A percentile compares a stretch with the other conserved stretches of the same genome.
Evolutionary conservation across 2,797 vertebrate genomes (phyloP).

Genomic region (Pristis pectinata): DNA sequence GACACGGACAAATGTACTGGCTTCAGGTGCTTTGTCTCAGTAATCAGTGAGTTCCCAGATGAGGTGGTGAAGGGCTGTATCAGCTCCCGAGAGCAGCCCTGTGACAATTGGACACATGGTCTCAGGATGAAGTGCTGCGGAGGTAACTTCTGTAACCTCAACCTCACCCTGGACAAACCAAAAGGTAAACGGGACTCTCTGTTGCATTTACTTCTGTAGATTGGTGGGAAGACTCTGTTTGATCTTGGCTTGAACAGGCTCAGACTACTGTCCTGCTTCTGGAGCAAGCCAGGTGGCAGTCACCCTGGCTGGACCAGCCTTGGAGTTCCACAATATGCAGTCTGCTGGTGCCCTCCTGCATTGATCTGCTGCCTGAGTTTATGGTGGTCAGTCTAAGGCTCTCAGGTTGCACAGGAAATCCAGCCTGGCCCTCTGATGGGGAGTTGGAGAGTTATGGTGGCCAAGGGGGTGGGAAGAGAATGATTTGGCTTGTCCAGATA

Average conservation of each 20-base stretch:
- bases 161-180: not conserved
- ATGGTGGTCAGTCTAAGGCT: not conserved
- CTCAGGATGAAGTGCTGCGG: not conserved
- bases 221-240: not conserved
- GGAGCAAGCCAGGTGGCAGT: not conserved
- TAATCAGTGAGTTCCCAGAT: no score
- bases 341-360: not conserved
- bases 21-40: not conserved
- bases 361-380: not conserved
- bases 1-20: not conserved
- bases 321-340: not conserved
- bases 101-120: fast-evolving
- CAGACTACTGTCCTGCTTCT: not conserved
- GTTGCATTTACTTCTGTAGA: not conserved
- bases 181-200: not conserved
- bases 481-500: not conserved
- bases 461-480: not conserved
- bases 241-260: not conserved
- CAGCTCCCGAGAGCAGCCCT: not conserved
- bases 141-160: not conserved
- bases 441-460: not conserved
- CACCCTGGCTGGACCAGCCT: not conserved
- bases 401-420: not conserved
- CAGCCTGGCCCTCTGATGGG: not conserved
- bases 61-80: not conserved